Evolutionary conservation across 2,888 invertebrate species (phyloP).

Genomic region (Eremobia ochroleuca): DNA sequence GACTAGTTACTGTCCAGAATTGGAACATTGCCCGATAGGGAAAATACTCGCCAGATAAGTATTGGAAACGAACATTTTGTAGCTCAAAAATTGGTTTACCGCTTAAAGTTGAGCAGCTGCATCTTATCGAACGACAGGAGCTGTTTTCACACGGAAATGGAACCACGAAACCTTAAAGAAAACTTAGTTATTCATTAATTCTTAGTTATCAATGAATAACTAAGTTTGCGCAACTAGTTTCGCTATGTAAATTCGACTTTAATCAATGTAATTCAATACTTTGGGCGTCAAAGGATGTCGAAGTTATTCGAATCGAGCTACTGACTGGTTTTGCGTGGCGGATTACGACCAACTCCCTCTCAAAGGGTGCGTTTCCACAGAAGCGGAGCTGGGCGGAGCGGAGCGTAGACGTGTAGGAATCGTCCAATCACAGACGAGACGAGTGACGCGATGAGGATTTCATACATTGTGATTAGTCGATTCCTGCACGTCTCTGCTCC

Average conservation of each 20-base stretch:
- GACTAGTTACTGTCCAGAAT: conserved; percentile 1
- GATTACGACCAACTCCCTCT: not conserved
- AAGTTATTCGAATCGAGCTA: not conserved
- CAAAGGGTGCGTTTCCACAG: no score
- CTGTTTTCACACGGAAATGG: not conserved
- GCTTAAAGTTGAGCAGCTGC: not conserved
- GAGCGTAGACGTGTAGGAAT: no score
- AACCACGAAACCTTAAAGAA: not conserved
- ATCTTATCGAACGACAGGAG: no score
- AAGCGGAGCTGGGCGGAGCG: no score
- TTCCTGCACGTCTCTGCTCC: no score
- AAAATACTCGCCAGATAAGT: not conserved
- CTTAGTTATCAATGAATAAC: not conserved
- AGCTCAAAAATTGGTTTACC: not conserved
- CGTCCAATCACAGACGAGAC: no score
- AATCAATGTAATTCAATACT: not conserved
- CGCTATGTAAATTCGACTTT: not conserved
- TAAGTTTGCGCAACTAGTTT: not conserved
- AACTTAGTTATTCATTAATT: not conserved
- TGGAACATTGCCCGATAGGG: conserved; percentile 40
- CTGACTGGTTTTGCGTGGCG: not conserved
- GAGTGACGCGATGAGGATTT: no score
- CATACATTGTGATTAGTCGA: no score
- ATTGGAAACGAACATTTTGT: not conserved
- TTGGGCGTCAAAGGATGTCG: not conserved